A percentile compares a stretch with the other conserved stretches of the same genome.
Conservation (phyloP, 2,888 invertebrate genomes). For the Phaonia tiefii region DNA sequence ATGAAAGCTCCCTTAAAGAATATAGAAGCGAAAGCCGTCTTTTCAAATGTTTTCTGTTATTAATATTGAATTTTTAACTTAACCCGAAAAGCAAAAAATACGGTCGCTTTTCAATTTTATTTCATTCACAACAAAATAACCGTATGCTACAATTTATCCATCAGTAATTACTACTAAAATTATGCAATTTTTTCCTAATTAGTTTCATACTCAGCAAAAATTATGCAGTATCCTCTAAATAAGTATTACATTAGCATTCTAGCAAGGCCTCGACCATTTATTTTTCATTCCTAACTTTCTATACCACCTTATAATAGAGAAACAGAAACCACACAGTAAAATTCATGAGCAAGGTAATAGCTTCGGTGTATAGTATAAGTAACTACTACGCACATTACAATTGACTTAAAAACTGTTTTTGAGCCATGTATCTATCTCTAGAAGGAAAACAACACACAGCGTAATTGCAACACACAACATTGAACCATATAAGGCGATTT, state of each 20-base stretch:
- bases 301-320: background rate
- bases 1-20: too few species aligned
- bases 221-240: too few species aligned
- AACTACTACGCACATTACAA: constrained; percentile 65
- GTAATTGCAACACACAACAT: background rate
- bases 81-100: too few species aligned
- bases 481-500: constrained; percentile 50
- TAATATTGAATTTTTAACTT: too few species aligned
- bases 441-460: constrained; percentile 8
- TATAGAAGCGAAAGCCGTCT: too few species aligned
- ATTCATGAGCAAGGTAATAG: constrained; percentile 5
- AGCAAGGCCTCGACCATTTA: background rate
- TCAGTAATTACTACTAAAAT: too few species aligned
- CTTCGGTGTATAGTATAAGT: constrained; percentile 35
- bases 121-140: too few species aligned
- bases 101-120: too few species aligned
- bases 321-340: constrained; percentile 8
- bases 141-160: too few species aligned
- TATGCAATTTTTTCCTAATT: too few species aligned
- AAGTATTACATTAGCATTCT: background rate
- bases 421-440: constrained; percentile 47
- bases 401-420: constrained; percentile 65
- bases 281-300: background rate
- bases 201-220: too few species aligned
- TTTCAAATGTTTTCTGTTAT: too few species aligned